These are phyloP conservation scores for Okapia johnstoni DNA, from an alignment of 2,113 vertebrate genomes.

Conservation along the genomic window DNA sequence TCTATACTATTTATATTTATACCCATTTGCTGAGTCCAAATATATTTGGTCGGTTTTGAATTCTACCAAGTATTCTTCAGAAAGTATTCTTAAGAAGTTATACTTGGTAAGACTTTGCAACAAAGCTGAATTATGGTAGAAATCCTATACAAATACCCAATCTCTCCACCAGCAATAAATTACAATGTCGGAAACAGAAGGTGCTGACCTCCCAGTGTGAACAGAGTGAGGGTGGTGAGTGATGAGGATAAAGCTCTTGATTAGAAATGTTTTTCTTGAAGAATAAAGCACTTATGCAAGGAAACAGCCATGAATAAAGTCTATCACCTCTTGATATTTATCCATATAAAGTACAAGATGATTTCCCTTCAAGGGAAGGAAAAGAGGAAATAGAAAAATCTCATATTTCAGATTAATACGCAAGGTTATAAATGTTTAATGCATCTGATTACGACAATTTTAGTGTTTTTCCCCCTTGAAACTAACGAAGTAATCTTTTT, in stretches of 20 bases:
- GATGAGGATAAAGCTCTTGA: constrained; percentile 57
- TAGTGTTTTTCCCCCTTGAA: background rate
- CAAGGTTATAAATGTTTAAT: constrained; percentile 40
- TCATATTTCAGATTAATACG: background rate
- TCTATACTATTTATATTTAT: constrained; percentile 70
- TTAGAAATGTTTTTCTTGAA: constrained; percentile 65
- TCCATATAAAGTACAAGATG: constrained; percentile 48
- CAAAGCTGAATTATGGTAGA: constrained; percentile 53
- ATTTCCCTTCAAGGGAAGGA: background rate
- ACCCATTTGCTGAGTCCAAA: constrained; percentile 62
- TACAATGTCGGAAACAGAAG: constrained; percentile 57
- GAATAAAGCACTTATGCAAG: constrained; percentile 53
- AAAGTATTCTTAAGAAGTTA: constrained; percentile 68
- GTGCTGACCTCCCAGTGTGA: constrained; percentile 57
- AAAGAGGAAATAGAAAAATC: constrained; percentile 34
- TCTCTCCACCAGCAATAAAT: constrained; percentile 68
- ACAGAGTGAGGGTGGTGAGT: background rate
- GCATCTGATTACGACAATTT: constrained; percentile 50
- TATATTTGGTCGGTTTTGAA: constrained; percentile 63
- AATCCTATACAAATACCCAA: constrained; percentile 58
- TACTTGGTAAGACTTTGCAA: constrained; percentile 58
- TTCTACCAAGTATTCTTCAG: constrained; percentile 50
- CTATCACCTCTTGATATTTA: constrained; percentile 53
- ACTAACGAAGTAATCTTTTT: constrained; percentile 1
- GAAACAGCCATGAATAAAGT: constrained; percentile 58